Evolutionary conservation across 2,797 vertebrate species (phyloP).

Genomic region (Poeciliopsis turneri): DNA sequence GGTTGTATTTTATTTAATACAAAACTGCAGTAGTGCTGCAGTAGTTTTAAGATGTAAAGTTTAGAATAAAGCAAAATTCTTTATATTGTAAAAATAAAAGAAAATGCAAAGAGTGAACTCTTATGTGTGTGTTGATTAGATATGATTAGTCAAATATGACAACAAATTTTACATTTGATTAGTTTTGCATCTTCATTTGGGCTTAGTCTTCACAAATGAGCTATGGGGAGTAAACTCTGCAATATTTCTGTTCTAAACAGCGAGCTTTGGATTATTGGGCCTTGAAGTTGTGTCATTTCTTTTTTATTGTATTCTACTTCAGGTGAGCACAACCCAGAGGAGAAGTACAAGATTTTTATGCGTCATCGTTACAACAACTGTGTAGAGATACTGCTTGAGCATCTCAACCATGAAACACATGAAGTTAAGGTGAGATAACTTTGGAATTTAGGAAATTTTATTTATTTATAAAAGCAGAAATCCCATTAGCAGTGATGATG

Average conservation of each 20-base stretch:
- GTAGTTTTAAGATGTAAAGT: not conserved
- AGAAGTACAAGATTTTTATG: constrained; percentile 92
- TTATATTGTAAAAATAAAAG: not conserved
- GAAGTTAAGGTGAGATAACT: constrained; percentile 82
- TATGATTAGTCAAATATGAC: not conserved
- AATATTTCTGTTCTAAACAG: not conserved
- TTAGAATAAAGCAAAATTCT: not conserved
- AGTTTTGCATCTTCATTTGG: not conserved
- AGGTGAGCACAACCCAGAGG: constrained; percentile 78
- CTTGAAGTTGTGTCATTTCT: not conserved
- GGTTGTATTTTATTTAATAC: too few species aligned
- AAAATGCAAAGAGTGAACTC: not conserved
- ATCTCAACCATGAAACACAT: constrained; percentile 79
- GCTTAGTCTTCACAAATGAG: not conserved
- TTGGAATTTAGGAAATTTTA: not conserved
- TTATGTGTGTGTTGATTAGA: not conserved
- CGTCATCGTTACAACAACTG: constrained; percentile 90
- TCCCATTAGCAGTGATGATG: not conserved
- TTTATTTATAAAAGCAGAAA: not conserved
- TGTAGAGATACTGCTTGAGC: constrained; percentile 80
- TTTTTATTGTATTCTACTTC: not conserved
- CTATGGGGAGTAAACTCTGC: not conserved
- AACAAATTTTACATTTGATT: not conserved
- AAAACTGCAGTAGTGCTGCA: too few species aligned
- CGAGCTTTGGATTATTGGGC: not conserved